A percentile compares a stretch with the other conserved stretches of the same genome.
Conservation (phyloP, 2,888 invertebrate genomes). For the Esperia sulphurella region DNA sequence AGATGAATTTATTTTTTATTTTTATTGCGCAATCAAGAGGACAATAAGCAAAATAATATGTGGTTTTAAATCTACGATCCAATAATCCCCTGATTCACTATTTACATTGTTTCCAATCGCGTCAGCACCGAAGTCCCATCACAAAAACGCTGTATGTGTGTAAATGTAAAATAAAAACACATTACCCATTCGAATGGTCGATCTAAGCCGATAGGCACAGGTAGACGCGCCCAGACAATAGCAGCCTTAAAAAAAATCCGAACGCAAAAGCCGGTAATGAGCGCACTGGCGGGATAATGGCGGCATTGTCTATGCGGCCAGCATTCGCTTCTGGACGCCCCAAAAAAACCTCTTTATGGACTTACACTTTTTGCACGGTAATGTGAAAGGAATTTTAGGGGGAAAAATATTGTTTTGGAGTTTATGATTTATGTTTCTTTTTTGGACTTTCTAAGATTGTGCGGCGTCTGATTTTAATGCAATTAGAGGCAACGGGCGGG, state of each 20-base stretch:
- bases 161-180: slow-evolving; percentile 4
- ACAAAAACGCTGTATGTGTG: neutral
- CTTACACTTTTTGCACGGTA: neutral
- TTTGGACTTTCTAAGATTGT: too few species aligned
- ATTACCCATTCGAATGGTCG: slow-evolving; percentile 6
- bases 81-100: too few species aligned
- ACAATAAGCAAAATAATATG: too few species aligned
- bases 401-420: too few species aligned
- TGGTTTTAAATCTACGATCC: too few species aligned
- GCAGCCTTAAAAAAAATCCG: neutral
- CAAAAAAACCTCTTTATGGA: slow-evolving; percentile 26
- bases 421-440: too few species aligned
- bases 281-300: slow-evolving; percentile 67
- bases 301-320: slow-evolving; percentile 63
- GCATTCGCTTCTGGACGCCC: slow-evolving; percentile 35
- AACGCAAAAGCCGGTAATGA: slow-evolving; percentile 66
- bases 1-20: too few species aligned
- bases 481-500: too few species aligned
- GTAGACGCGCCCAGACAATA: slow-evolving; percentile 16
- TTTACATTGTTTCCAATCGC: slow-evolving; percentile 5
- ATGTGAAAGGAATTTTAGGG: too few species aligned
- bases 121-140: neutral
- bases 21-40: too few species aligned
- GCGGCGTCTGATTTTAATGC: too few species aligned
- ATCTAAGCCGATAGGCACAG: slow-evolving; percentile 13